Conservation (phyloP, 1,140 invertebrate genomes). For the Zaprionus davidi region DNA sequence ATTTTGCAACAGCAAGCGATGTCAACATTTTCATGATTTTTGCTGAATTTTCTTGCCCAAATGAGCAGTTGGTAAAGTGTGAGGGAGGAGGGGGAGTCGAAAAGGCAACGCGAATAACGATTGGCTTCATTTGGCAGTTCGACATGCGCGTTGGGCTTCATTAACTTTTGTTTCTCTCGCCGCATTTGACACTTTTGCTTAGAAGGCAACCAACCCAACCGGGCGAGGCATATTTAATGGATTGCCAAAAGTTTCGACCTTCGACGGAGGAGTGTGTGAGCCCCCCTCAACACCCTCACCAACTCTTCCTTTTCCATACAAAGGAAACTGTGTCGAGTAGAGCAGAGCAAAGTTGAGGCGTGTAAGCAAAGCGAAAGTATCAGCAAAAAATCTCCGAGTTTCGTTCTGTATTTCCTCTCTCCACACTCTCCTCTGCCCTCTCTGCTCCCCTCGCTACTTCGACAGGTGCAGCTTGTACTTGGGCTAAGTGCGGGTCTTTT, state of each 20-base stretch:
- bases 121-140: conserved; percentile 70
- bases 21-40: conserved; percentile 21
- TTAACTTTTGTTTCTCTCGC: conserved; percentile 54
- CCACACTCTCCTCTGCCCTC: background rate
- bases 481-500: conserved; percentile 47
- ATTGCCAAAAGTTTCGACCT: conserved; percentile 54
- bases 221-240: conserved; percentile 65
- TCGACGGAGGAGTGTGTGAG: background rate
- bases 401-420: conserved; percentile 6
- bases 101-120: conserved; percentile 24
- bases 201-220: conserved; percentile 1
- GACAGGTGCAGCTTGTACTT: conserved; percentile 28
- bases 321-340: conserved; percentile 26
- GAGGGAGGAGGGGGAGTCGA: background rate
- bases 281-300: background rate
- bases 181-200: conserved; percentile 41
- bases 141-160: conserved; percentile 71
- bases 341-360: background rate
- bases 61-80: background rate
- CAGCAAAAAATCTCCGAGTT: conserved; percentile 29
- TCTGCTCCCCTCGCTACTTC: background rate
- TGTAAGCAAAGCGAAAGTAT: conserved; percentile 1
- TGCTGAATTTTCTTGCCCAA: background rate
- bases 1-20: background rate
- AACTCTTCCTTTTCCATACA: background rate